Evolutionary conservation across 2,797 vertebrate species (phyloP).

Genomic region (Neopelma chrysocephalum): DNA sequence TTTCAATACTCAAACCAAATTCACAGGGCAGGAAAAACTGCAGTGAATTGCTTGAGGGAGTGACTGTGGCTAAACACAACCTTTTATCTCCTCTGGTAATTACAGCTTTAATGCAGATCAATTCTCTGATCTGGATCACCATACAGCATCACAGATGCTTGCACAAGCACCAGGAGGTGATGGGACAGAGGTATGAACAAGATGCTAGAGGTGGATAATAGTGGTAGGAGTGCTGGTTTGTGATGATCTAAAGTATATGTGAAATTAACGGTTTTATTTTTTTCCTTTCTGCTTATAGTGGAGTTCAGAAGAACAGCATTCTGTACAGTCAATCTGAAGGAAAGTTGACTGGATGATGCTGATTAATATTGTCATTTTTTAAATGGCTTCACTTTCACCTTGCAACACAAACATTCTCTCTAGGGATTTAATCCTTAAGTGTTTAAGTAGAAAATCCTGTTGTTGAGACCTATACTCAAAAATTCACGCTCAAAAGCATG

Average conservation of each 20-base stretch:
- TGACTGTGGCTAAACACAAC: not conserved
- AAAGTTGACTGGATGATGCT: not conserved
- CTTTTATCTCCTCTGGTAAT: not conserved
- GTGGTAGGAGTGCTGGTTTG: not conserved
- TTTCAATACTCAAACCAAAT: not conserved
- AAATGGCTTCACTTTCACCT: not conserved
- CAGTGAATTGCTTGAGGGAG: not conserved
- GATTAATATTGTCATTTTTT: not conserved
- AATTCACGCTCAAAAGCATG: not conserved
- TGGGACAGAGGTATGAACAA: not conserved
- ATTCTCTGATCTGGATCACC: not conserved
- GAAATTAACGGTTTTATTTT: not conserved
- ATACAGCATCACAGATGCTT: not conserved
- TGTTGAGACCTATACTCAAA: not conserved
- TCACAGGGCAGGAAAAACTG: not conserved
- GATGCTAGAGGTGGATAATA: not conserved
- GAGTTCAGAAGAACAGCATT: not conserved
- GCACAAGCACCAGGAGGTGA: not conserved
- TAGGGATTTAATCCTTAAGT: not conserved
- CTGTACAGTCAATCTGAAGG: not conserved
- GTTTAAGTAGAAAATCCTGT: not conserved
- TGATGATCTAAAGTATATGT: not conserved
- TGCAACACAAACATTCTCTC: not conserved
- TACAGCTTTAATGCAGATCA: not conserved
- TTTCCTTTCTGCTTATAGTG: not conserved